Conservation (phyloP, 2,113 vertebrate species). For the Pachypanchax playfairii region DNA sequence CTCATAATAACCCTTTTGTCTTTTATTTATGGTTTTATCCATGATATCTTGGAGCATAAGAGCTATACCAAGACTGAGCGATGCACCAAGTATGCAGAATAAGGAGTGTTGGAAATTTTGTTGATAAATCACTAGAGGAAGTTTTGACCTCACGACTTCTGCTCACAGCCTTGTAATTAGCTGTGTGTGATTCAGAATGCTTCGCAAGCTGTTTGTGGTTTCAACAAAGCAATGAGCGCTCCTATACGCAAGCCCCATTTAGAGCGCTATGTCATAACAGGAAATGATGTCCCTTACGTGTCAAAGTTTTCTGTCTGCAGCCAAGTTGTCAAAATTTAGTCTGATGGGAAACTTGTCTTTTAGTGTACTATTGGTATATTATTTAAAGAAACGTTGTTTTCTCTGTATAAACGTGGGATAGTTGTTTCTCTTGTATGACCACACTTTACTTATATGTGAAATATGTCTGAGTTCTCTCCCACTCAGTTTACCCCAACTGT, state of each 20-base stretch:
- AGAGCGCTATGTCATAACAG: conserved; percentile 68
- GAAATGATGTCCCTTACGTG: conserved; percentile 61
- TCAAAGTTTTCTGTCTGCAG: conserved; percentile 28
- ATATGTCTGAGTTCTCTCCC: neutral
- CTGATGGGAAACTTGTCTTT: neutral
- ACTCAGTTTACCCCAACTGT: conserved; percentile 14
- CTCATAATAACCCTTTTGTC: neutral
- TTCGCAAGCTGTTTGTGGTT: conserved; percentile 50
- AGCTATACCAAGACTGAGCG: neutral
- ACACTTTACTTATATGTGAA: conserved; percentile 4
- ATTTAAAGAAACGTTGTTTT: neutral
- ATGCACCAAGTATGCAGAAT: neutral
- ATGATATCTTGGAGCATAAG: neutral
- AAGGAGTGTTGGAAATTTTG: conserved; percentile 1
- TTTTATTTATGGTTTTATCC: neutral
- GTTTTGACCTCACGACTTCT: conserved; percentile 2
- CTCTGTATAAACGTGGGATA: neutral
- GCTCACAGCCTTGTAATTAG: conserved; percentile 9
- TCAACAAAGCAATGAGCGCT: conserved; percentile 24
- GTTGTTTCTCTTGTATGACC: neutral
- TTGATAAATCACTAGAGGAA: conserved; percentile 1
- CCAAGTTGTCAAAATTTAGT: conserved; percentile 15
- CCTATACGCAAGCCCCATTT: conserved; percentile 41
- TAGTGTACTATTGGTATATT: neutral
- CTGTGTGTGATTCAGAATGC: conserved; percentile 37